These are phyloP conservation scores for Zosterops pallidus DNA, from an alignment of 2,113 vertebrate genomes.

Conservation along the genomic window DNA sequence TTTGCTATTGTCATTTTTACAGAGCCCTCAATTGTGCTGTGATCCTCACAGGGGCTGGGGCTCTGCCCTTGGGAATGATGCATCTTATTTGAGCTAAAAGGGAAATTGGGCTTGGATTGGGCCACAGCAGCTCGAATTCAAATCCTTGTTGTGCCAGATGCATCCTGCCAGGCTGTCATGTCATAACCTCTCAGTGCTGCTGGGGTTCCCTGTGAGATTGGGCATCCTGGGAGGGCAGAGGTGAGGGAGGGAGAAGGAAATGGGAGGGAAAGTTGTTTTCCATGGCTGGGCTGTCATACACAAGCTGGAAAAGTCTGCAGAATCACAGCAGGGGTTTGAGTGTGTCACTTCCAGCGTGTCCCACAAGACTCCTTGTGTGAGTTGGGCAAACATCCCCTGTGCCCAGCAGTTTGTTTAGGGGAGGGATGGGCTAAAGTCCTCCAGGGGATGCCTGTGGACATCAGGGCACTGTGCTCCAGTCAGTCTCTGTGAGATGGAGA, in stretches of 20 bases:
- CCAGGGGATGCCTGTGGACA: neutral
- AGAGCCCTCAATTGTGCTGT: neutral
- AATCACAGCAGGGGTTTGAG: neutral
- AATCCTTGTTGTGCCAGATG: neutral
- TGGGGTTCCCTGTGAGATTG: neutral
- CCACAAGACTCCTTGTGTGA: fast-evolving
- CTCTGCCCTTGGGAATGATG: neutral
- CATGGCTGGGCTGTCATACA: neutral
- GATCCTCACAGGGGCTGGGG: neutral
- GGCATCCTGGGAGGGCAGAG: neutral
- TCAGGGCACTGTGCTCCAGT: neutral
- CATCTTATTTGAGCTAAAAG: neutral
- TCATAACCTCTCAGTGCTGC: neutral
- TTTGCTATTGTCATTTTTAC: neutral
- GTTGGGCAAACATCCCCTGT: neutral
- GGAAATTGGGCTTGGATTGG: neutral
- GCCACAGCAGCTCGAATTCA: neutral
- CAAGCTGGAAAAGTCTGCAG: neutral
- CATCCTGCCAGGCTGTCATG: neutral
- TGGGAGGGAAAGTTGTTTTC: neutral
- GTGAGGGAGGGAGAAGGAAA: neutral
- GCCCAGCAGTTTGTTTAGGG: neutral
- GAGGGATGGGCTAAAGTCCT: neutral
- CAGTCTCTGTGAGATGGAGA: neutral
- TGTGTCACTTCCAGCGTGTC: fast-evolving